A percentile compares a stretch with the other conserved stretches of the same genome.
phyloP scores from a whole-genome alignment of 2,113 vertebrate genomes.

The Scatophagus argus region DNA sequence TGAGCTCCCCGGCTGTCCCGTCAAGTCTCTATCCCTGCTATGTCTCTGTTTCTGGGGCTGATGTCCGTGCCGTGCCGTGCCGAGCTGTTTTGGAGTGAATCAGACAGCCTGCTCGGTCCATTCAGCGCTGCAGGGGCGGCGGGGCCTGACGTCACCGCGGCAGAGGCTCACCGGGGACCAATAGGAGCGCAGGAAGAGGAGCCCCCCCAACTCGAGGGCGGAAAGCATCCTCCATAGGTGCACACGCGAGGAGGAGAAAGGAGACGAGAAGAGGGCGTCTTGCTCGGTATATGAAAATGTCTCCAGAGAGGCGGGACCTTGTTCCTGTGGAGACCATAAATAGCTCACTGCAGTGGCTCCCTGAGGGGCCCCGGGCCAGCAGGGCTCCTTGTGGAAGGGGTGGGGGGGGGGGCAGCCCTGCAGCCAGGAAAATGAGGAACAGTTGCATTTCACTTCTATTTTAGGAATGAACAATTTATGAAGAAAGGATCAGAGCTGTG shows the following conservation, averaged over 20 bases:
- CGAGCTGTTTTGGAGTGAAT: slow-evolving; percentile 81
- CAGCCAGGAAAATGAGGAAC: slow-evolving; percentile 5
- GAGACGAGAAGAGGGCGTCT: slow-evolving; percentile 36
- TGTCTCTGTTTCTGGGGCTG: slow-evolving; percentile 66
- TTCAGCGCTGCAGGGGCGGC: slow-evolving; percentile 93
- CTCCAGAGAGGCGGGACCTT: slow-evolving; percentile 72
- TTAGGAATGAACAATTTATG: not conserved
- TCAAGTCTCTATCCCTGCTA: slow-evolving; percentile 49
- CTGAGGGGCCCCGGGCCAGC: slow-evolving; percentile 54
- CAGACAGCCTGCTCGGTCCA: slow-evolving; percentile 88
- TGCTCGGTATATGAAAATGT: slow-evolving; percentile 59
- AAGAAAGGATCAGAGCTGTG: not conserved
- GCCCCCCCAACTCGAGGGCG: slow-evolving; percentile 27
- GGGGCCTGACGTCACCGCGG: slow-evolving; percentile 89
- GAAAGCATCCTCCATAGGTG: slow-evolving; percentile 68
- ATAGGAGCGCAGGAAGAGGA: slow-evolving; percentile 72
- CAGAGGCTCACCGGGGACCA: slow-evolving; percentile 82
- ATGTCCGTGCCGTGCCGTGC: slow-evolving; percentile 64
- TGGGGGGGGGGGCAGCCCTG: not conserved
- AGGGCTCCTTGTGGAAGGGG: slow-evolving; percentile 22
- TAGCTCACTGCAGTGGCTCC: slow-evolving; percentile 79
- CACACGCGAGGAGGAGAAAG: slow-evolving; percentile 43
- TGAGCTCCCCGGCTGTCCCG: slow-evolving; percentile 32
- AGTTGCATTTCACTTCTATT: slow-evolving; percentile 17
- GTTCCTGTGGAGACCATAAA: slow-evolving; percentile 73